phyloP scores from a whole-genome alignment of 2,888 invertebrate species.

The Sesia apiformis region DNA sequence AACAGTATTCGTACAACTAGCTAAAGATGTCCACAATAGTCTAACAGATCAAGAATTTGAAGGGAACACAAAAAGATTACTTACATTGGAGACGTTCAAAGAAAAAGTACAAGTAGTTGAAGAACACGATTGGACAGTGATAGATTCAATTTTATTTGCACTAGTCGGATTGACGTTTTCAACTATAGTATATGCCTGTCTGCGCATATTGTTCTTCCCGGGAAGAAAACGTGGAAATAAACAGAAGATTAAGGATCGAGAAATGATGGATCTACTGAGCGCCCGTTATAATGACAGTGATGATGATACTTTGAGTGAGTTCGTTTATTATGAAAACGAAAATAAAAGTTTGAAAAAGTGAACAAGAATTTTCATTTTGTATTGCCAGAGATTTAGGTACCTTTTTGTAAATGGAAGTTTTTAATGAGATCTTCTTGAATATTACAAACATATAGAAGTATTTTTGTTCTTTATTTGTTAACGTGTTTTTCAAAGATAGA shows the following conservation, averaged over 20 bases:
- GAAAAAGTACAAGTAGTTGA: constrained; percentile 1
- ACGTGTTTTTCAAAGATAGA: too few species aligned
- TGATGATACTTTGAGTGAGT: not conserved
- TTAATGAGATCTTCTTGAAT: too few species aligned
- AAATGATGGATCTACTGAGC: not conserved
- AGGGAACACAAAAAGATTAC: constrained; percentile 1
- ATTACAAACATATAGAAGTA: too few species aligned
- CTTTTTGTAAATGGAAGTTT: too few species aligned
- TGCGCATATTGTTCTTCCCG: not conserved
- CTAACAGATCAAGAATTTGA: constrained; percentile 21
- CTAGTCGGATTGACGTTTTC: not conserved
- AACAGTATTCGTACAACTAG: constrained; percentile 70
- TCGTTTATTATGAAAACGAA: not conserved
- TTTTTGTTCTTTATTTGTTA: too few species aligned
- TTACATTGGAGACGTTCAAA: not conserved
- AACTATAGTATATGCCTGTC: not conserved
- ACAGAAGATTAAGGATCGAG: not conserved
- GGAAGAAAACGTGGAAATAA: not conserved
- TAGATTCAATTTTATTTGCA: constrained; percentile 28
- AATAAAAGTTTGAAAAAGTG: not conserved
- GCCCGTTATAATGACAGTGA: not conserved
- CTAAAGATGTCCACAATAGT: constrained; percentile 54
- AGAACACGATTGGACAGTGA: constrained; percentile 23
- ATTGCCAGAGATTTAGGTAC: too few species aligned
- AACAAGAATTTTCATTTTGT: too few species aligned